Evolutionary conservation across 2,888 invertebrate species (phyloP).

Genomic region (Oligia fasciuncula): DNA sequence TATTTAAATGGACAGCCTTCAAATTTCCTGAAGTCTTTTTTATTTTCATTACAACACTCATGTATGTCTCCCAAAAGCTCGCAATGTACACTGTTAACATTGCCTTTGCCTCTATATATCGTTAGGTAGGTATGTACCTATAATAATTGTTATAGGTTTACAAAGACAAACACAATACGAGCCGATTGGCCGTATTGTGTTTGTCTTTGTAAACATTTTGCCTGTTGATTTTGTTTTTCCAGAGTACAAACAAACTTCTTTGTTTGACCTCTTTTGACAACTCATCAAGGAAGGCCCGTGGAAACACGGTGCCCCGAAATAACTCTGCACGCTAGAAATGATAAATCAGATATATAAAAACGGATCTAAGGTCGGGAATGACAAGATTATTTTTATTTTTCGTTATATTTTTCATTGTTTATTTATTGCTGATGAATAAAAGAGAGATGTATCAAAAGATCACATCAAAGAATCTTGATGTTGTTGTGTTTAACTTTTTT

Average conservation of each 20-base stretch:
- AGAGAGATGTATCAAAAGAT: slow-evolving; percentile 16
- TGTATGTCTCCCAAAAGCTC: slow-evolving; percentile 29
- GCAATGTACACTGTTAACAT: slow-evolving; percentile 27
- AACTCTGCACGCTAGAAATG: slow-evolving; percentile 51
- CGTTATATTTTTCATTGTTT: slow-evolving; percentile 31
- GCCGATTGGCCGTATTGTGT: slow-evolving; percentile 43
- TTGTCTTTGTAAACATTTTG: slow-evolving; percentile 42
- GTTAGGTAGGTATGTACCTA: slow-evolving; percentile 13
- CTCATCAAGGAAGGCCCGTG: slow-evolving; percentile 52
- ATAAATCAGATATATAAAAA: slow-evolving; percentile 56
- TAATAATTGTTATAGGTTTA: slow-evolving; percentile 19
- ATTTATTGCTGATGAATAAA: slow-evolving; percentile 45
- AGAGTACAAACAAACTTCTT: slow-evolving; percentile 53
- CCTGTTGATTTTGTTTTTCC: slow-evolving; percentile 55
- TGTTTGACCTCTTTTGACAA: slow-evolving; percentile 61
- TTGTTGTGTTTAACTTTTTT: neutral
- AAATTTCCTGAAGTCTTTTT: slow-evolving; percentile 13
- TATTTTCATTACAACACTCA: slow-evolving; percentile 21
- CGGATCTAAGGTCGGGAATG: slow-evolving; percentile 6
- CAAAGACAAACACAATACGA: too few relatives aligned
- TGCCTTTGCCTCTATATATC: slow-evolving; percentile 40
- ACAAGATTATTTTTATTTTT: slow-evolving; percentile 33
- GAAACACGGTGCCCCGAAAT: slow-evolving; percentile 37
- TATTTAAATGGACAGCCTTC: neutral
- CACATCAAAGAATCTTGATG: slow-evolving; percentile 16